phyloP scores from a whole-genome alignment of 1,140 invertebrate species.

The Nephotettix cincticeps region DNA sequence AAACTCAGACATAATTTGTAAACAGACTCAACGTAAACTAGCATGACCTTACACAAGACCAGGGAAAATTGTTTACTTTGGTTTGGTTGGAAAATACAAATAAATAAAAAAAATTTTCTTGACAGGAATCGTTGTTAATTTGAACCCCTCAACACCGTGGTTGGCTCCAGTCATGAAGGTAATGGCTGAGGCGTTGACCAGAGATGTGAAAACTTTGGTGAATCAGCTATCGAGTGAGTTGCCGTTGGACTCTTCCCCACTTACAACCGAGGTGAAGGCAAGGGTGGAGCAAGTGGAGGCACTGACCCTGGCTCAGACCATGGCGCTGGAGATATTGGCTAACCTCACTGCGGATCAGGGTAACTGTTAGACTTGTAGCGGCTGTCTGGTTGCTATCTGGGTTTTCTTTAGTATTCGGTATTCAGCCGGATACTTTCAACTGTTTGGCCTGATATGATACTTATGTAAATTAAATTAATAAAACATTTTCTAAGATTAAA shows the following conservation, averaged over 20 bases:
- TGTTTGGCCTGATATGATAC: too few species aligned
- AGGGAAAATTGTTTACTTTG: too few species aligned
- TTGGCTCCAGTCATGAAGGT: not conserved
- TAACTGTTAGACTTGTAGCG: too few species aligned
- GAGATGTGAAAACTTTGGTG: not conserved
- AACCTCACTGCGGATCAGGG: constrained; percentile 68
- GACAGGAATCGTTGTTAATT: not conserved
- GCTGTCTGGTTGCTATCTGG: too few species aligned
- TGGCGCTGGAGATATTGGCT: constrained; percentile 65
- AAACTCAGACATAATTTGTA: too few species aligned
- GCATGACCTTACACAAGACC: too few species aligned
- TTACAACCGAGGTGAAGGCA: not conserved
- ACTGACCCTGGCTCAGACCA: constrained; percentile 61
- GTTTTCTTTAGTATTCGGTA: too few species aligned
- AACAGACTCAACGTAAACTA: too few species aligned
- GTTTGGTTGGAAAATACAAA: too few species aligned
- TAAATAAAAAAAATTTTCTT: not conserved
- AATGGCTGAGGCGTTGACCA: not conserved
- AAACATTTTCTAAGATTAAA: too few species aligned
- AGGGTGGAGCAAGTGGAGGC: not conserved
- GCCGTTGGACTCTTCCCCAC: not conserved
- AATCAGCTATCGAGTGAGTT: constrained; percentile 13
- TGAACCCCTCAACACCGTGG: not conserved
- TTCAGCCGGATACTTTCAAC: too few species aligned
- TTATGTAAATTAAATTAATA: too few species aligned